Conservation (phyloP, 2,888 invertebrate genomes). For the Diachrysia chrysitis region DNA sequence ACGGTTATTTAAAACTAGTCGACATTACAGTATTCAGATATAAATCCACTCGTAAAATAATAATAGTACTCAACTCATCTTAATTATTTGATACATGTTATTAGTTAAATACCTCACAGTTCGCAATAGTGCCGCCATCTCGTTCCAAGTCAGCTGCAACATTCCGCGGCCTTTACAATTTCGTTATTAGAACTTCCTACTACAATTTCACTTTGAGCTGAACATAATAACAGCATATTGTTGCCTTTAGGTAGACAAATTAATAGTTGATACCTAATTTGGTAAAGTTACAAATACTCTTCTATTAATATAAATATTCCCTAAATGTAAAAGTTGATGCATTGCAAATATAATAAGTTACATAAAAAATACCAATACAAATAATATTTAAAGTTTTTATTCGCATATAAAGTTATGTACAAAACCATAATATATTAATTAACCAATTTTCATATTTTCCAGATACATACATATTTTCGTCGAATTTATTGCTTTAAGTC, state of each 20-base stretch:
- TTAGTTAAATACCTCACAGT: too few relatives aligned
- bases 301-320: too few relatives aligned
- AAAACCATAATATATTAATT: background rate
- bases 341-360: too few relatives aligned
- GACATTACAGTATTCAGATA: too few relatives aligned
- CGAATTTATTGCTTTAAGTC: background rate
- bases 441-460: background rate
- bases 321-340: too few relatives aligned
- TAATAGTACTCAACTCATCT: too few relatives aligned
- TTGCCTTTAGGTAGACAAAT: background rate
- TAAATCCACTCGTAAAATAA: too few relatives aligned
- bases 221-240: conserved; percentile 4
- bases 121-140: background rate
- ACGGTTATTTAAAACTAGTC: too few relatives aligned
- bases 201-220: background rate
- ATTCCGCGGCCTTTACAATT: background rate
- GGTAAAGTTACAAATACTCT: too few relatives aligned
- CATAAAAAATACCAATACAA: background rate
- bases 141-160: background rate
- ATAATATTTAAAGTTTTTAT: background rate
- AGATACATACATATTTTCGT: background rate
- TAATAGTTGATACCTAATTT: too few relatives aligned
- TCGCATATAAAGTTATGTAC: background rate
- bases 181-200: background rate
- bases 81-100: too few relatives aligned